Evolutionary conservation across 2,113 vertebrate genomes (phyloP).

Genomic region (Seriola rivoliana): DNA sequence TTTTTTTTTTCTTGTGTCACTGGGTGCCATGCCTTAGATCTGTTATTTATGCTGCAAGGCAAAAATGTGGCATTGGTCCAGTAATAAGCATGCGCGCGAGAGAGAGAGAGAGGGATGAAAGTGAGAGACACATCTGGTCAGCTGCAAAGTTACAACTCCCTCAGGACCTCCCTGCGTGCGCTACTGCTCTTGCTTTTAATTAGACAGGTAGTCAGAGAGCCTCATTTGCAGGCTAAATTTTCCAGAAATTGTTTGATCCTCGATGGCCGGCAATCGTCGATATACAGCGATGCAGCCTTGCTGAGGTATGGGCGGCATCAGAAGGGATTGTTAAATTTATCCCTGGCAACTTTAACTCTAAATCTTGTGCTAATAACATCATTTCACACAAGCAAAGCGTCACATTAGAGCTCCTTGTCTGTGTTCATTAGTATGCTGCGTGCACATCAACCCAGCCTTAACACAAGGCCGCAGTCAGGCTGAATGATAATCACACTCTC

Average conservation of each 20-base stretch:
- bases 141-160: slow-evolving; percentile 36
- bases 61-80: slow-evolving; percentile 8
- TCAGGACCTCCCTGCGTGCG: slow-evolving; percentile 16
- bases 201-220: slow-evolving; percentile 38
- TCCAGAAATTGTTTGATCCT: slow-evolving; percentile 38
- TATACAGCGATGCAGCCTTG: not conserved
- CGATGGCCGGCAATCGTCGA: slow-evolving; percentile 17
- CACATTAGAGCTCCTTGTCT: not conserved
- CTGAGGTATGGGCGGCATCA: slow-evolving; percentile 3
- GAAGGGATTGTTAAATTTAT: slow-evolving; percentile 24
- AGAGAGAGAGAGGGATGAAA: slow-evolving; percentile 30
- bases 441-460: not conserved
- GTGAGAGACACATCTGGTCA: slow-evolving; percentile 55
- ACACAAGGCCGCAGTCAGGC: slow-evolving; percentile 23
- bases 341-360: slow-evolving; percentile 8
- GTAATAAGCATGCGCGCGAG: not conserved
- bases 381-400: not conserved
- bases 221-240: slow-evolving; percentile 40
- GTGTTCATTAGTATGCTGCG: slow-evolving; percentile 19
- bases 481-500: slow-evolving; percentile 26
- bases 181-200: slow-evolving; percentile 42
- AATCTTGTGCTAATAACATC: not conserved
- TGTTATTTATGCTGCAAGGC: slow-evolving; percentile 24
- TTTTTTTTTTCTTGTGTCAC: slow-evolving; percentile 20
- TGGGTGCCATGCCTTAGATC: slow-evolving; percentile 16